Evolutionary conservation across 1,140 invertebrate genomes (phyloP).

Genomic region (Drusus annulatus): DNA sequence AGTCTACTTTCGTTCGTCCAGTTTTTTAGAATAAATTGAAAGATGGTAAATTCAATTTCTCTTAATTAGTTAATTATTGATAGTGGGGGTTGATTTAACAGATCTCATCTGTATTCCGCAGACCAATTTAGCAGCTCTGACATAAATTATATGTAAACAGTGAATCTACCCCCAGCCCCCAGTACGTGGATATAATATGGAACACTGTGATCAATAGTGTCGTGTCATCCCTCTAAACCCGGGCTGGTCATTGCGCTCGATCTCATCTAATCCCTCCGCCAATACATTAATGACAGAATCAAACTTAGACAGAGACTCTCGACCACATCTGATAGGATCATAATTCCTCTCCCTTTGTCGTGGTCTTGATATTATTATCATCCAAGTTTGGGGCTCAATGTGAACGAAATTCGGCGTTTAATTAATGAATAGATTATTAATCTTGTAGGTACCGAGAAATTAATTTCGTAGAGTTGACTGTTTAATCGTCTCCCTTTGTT

Average conservation of each 20-base stretch:
- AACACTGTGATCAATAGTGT: neutral
- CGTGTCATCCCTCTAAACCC: conserved; percentile 2
- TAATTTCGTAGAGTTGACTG: too few relatives aligned
- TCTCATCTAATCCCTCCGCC: conserved; percentile 1
- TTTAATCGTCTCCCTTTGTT: too few relatives aligned
- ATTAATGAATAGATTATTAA: too few relatives aligned
- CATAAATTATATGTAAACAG: neutral
- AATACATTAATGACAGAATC: conserved; percentile 20
- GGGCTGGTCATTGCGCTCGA: conserved; percentile 10
- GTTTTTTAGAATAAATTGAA: too few relatives aligned
- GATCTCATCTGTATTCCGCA: too few relatives aligned
- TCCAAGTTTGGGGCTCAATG: neutral
- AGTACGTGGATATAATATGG: neutral
- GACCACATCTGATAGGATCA: neutral
- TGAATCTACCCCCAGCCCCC: neutral
- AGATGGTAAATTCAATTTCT: too few relatives aligned
- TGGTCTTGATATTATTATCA: too few relatives aligned
- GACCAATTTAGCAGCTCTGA: neutral
- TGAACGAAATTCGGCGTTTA: neutral
- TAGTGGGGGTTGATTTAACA: too few relatives aligned
- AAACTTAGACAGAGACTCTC: neutral
- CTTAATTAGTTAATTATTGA: too few relatives aligned
- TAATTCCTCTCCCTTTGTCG: conserved; percentile 11
- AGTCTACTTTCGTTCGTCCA: too few relatives aligned
- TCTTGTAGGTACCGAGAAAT: too few relatives aligned